These are phyloP conservation scores for Orthonevra nobilis DNA, from an alignment of 2,888 invertebrate genomes.

Conservation along the genomic window DNA sequence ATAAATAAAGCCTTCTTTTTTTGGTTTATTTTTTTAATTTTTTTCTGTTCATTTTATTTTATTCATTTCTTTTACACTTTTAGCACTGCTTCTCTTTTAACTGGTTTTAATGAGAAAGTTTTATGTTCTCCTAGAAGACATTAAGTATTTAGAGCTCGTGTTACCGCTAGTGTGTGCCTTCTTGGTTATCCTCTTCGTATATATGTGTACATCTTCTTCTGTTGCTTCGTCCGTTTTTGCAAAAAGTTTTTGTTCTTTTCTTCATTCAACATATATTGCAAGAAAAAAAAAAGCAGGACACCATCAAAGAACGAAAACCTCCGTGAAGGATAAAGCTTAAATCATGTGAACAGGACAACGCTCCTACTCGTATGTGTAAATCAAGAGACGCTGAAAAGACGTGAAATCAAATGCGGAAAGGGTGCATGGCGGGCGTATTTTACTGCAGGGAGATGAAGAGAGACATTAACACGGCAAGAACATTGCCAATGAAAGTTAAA, in stretches of 20 bases:
- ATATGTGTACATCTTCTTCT: no score
- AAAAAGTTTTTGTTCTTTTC: neutral
- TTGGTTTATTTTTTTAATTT: slow-evolving; percentile 9
- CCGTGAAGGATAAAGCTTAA: slow-evolving; percentile 21
- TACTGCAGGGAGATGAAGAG: slow-evolving; percentile 9
- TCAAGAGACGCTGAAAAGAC: no score
- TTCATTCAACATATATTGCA: neutral
- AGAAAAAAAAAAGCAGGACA: slow-evolving; percentile 1
- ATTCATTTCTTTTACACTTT: slow-evolving; percentile 11
- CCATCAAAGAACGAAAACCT: no score
- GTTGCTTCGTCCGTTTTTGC: slow-evolving; percentile 1
- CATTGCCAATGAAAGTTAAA: slow-evolving; percentile 35
- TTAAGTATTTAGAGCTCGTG: slow-evolving; percentile 58
- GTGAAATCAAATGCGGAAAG: neutral
- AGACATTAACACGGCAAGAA: slow-evolving; percentile 32
- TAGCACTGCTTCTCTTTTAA: neutral
- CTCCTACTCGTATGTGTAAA: no score
- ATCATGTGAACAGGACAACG: slow-evolving; percentile 23
- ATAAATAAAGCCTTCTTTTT: slow-evolving; percentile 23
- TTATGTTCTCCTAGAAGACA: slow-evolving; percentile 46
- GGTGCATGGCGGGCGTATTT: neutral
- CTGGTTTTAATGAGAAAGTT: slow-evolving; percentile 55
- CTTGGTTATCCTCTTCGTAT: slow-evolving; percentile 30
- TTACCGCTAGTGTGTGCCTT: slow-evolving; percentile 46
- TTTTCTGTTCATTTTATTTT: slow-evolving; percentile 25